Evolutionary conservation across 1,140 invertebrate genomes (phyloP).

Genomic region (Zaprionus taronus): DNA sequence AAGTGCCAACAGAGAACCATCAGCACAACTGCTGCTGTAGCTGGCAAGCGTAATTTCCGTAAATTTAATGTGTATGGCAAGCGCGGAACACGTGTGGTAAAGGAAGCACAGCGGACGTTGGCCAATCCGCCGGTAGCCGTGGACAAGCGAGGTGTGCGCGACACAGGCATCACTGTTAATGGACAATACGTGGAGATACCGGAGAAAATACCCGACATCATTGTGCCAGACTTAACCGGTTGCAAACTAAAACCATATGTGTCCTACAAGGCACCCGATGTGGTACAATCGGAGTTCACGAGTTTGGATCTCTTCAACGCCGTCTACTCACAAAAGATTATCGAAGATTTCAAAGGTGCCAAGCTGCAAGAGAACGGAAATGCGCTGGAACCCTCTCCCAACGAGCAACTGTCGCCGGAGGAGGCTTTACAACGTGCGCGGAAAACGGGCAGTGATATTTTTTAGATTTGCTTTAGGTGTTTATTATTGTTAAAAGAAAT

Average conservation of each 20-base stretch:
- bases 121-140: conserved; percentile 87
- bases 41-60: conserved; percentile 91
- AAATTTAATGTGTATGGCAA: conserved; percentile 91
- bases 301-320: conserved; percentile 93
- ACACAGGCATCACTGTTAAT: conserved; percentile 86
- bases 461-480: conserved; percentile 81
- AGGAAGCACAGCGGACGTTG: conserved; percentile 86
- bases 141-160: conserved; percentile 88
- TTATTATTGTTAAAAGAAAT: conserved; percentile 55
- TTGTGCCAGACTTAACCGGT: conserved; percentile 94
- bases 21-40: conserved; percentile 86
- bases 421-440: conserved; percentile 89
- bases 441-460: conserved; percentile 92
- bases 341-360: conserved; percentile 89
- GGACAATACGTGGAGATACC: conserved; percentile 88
- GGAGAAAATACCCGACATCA: conserved; percentile 96
- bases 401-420: conserved; percentile 89
- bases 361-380: conserved; percentile 89
- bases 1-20: conserved; percentile 85
- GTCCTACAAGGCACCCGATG: conserved; percentile 91
- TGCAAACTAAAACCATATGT: conserved; percentile 96
- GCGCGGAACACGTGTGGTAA: conserved; percentile 89
- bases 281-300: conserved; percentile 92
- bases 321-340: conserved; percentile 92
- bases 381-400: conserved; percentile 89